Conservation (phyloP, 2,888 invertebrate genomes). For the Nomada goodeniana region DNA sequence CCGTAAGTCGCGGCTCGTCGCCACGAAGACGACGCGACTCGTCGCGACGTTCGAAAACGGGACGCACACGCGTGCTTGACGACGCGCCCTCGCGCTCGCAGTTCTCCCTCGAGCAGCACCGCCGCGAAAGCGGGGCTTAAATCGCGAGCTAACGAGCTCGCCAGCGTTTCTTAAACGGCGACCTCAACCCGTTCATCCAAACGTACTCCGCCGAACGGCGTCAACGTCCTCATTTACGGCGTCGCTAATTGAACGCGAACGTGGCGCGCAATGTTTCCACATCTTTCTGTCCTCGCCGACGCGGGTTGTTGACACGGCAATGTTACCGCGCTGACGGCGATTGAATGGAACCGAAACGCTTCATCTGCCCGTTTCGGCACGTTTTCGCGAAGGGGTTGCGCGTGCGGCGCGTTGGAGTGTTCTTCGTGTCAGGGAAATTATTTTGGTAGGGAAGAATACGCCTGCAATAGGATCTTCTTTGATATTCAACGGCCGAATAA, state of each 20-base stretch:
- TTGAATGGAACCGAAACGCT: neutral
- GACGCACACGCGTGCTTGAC: conserved; percentile 26
- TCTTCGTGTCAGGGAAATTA: neutral
- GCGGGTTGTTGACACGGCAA: neutral
- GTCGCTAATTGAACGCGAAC: conserved; percentile 53
- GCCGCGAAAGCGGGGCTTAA: conserved; percentile 25
- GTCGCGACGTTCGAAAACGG: conserved; percentile 46
- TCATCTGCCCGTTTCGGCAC: neutral
- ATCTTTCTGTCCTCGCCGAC: neutral
- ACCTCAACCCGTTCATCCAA: too few species aligned
- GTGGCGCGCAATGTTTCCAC: conserved; percentile 28
- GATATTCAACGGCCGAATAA: too few species aligned
- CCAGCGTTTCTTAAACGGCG: conserved; percentile 39
- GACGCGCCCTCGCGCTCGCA: conserved; percentile 24
- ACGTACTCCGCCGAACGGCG: neutral
- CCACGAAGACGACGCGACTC: conserved; percentile 46
- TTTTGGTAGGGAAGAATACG: too few species aligned
- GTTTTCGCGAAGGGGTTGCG: neutral
- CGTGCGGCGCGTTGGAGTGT: neutral
- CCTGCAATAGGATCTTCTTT: too few species aligned
- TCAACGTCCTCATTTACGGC: conserved; percentile 37
- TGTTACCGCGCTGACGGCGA: neutral
- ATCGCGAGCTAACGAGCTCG: conserved; percentile 52
- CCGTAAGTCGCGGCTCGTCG: conserved; percentile 61
- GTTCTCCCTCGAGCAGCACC: conserved; percentile 18